Conservation (phyloP, 1,140 invertebrate species). For the Trichonephila inaurata region DNA sequence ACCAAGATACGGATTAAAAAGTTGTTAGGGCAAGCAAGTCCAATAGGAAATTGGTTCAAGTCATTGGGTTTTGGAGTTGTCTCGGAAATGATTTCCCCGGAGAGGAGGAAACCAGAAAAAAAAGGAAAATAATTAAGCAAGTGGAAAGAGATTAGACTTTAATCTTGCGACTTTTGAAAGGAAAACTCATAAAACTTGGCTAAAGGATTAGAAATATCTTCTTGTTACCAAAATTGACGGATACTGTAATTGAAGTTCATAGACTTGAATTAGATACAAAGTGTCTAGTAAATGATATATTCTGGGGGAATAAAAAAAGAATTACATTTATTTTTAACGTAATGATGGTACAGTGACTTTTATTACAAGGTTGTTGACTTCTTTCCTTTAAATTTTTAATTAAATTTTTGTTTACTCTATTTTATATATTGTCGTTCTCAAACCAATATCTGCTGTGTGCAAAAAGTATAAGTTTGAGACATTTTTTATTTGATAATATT, state of each 20-base stretch:
- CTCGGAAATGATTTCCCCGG: conserved; percentile 50
- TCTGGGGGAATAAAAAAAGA: too few relatives aligned
- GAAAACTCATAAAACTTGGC: conserved; percentile 11
- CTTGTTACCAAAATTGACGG: not conserved
- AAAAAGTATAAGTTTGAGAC: too few relatives aligned
- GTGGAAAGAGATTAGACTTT: conserved; percentile 44
- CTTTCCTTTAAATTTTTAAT: too few relatives aligned
- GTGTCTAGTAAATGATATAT: too few relatives aligned
- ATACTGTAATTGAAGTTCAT: not conserved
- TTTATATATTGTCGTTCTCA: too few relatives aligned
- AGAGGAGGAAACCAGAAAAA: not conserved
- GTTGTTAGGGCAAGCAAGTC: conserved; percentile 42
- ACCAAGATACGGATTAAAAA: conserved; percentile 39
- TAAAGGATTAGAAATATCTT: conserved; percentile 36
- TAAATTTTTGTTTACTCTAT: too few relatives aligned
- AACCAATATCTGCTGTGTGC: too few relatives aligned
- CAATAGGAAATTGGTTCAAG: conserved; percentile 58
- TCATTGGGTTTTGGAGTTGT: conserved; percentile 52
- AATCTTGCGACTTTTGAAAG: conserved; percentile 54
- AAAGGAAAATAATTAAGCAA: conserved; percentile 57
- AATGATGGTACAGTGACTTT: too few relatives aligned
- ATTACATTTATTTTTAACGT: too few relatives aligned
- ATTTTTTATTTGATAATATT: too few relatives aligned
- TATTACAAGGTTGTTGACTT: too few relatives aligned
- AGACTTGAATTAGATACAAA: not conserved